Base-by-base conservation (phyloP, 2,113 vertebrate species). In the Conger conger region DNA sequence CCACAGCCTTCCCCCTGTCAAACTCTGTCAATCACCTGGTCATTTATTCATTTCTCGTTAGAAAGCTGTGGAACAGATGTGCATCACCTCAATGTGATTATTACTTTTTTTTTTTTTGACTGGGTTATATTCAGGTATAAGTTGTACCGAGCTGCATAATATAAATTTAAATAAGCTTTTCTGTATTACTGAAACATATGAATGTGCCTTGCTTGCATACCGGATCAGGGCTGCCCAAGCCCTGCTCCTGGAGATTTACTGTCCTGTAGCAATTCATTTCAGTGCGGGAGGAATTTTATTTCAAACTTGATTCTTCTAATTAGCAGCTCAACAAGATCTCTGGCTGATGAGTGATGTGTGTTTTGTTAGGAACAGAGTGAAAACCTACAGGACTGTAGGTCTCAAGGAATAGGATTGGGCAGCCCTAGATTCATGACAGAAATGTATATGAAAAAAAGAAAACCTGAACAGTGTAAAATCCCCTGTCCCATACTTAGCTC, bases 31-130 rank as follows among this genome's bases (percentile, higher is more conserved):
- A 81, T 90, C 87, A 87, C 85, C 33, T 81, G 33, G 11, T 17
- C 45, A 87, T 88, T 84, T 76, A 63, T 83, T 27, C 79, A 27
- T 85, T 80, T 63, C 37, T 80, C 68, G 33, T 87, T 87, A 84
- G 80, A 40, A 86, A 57, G 83, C 86, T 90, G 87, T 79, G 87
- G 85, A 89, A 86, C 87, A 88, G 83, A 89, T 88, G 86, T 86
- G 83, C 78, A 4, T 20, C 87, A 81, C 84, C 33, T 87, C 82
- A 87, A 45, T 77, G 79, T 42, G 36, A 86, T 80, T 84, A 79
- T 68, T 68, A 1, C 0, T 73, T 68, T 68, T 73, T 8, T 73
- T 73, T 63, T 63, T 20, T 27, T 50, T 11, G 13, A 63, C 27
- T 27, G 20, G 57, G 57, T 63, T 27, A 63, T 63, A 20, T 27